Conservation (phyloP, 1,140 invertebrate species). For the Phymorhynchus buccinoides region DNA sequence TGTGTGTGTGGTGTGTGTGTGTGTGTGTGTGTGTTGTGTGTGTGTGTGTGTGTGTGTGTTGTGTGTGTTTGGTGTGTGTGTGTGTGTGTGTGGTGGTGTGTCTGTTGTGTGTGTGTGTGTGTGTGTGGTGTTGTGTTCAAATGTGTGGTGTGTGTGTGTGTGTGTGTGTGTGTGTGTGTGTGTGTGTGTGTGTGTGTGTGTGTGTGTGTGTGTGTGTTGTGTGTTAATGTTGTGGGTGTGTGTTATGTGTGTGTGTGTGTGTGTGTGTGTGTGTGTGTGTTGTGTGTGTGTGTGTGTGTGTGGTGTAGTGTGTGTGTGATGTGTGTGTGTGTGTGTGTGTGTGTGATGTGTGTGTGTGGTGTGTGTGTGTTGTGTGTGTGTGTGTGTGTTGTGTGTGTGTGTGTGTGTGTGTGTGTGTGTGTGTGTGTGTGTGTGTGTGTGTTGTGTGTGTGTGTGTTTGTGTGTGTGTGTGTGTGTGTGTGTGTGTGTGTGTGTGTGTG, state of each 20-base stretch:
- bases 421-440: too few relatives aligned
- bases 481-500: too few relatives aligned
- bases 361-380: too few relatives aligned
- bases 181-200: neutral
- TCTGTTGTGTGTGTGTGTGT: slow-evolving; percentile 6
- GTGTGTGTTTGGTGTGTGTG: too few relatives aligned
- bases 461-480: too few relatives aligned
- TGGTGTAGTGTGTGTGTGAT: too few relatives aligned
- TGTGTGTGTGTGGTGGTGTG: neutral
- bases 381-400: too few relatives aligned
- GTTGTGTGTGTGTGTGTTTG: too few relatives aligned
- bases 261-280: slow-evolving; percentile 1
- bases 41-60: neutral
- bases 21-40: neutral
- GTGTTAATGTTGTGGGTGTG: neutral
- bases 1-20: neutral
- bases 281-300: neutral
- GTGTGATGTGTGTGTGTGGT: too few relatives aligned
- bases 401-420: too few relatives aligned
- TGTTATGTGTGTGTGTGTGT: slow-evolving; percentile 4
- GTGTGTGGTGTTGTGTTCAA: neutral
- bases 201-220: neutral
- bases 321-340: too few relatives aligned
- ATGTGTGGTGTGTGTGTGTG: neutral
- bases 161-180: neutral